A percentile compares a stretch with the other conserved stretches of the same genome.
Evolutionary conservation across 2,797 vertebrate genomes (phyloP).

Genomic region (Podargus strigoides): DNA sequence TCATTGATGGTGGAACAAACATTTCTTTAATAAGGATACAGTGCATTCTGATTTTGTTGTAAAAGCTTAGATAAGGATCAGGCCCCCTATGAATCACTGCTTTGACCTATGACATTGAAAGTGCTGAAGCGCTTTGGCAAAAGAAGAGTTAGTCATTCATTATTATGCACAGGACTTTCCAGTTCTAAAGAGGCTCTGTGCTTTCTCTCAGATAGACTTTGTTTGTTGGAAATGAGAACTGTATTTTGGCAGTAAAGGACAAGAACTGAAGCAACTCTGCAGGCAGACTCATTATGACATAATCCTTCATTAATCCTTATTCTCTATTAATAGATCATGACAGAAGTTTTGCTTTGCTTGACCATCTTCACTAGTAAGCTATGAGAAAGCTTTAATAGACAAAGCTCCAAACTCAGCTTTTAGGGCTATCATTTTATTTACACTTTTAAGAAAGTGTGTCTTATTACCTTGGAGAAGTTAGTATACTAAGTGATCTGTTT

Average conservation of each 20-base stretch:
- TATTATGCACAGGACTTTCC: conserved; percentile 85
- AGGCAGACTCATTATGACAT: conserved; percentile 84
- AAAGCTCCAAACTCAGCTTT: conserved; percentile 49
- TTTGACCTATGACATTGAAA: conserved; percentile 87
- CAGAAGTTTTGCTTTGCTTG: conserved; percentile 75
- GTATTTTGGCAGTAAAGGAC: conserved; percentile 84
- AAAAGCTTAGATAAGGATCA: conserved; percentile 88
- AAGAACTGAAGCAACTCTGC: conserved; percentile 74
- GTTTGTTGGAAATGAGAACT: conserved; percentile 89
- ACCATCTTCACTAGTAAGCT: conserved; percentile 68
- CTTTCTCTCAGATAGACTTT: conserved; percentile 88
- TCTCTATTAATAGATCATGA: conserved; percentile 85
- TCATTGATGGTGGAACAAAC: conserved; percentile 83
- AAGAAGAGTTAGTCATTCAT: conserved; percentile 83
- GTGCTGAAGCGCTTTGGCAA: conserved; percentile 80
- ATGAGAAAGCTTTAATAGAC: conserved; percentile 23
- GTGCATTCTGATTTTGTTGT: conserved; percentile 79
- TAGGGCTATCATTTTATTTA: conserved; percentile 18
- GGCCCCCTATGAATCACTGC: conserved; percentile 82
- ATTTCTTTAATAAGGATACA: conserved; percentile 90
- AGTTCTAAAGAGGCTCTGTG: conserved; percentile 86
- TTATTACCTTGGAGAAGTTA: background rate
- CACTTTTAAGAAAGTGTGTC: background rate
- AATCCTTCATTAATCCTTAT: conserved; percentile 84
- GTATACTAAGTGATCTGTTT: background rate